A percentile compares a stretch with the other conserved stretches of the same genome.
These are phyloP conservation scores for Apostichopus parvimensis DNA, from an alignment of 35 echinoderm and acorn worm species.

Conservation along the genomic window DNA sequence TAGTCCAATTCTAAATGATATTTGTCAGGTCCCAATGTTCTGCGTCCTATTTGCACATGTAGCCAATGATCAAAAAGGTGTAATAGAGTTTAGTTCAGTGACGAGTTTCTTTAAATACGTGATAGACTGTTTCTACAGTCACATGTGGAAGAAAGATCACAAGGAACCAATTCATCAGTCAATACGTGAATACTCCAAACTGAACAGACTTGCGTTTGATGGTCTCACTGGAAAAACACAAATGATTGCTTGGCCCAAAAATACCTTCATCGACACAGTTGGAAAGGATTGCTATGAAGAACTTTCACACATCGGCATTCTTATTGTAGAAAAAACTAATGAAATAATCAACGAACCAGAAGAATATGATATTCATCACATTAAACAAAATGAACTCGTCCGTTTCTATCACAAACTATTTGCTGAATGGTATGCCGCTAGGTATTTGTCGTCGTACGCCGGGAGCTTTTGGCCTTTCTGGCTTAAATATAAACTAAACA, in stretches of 20 bases:
- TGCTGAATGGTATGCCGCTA: constrained; percentile 23
- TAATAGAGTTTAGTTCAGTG: background rate
- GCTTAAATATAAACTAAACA: background rate
- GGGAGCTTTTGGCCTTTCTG: background rate
- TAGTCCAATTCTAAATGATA: background rate
- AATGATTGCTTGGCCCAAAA: background rate
- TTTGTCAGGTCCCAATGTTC: background rate
- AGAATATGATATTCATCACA: too few species aligned
- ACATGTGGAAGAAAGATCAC: background rate
- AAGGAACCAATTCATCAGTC: too few species aligned
- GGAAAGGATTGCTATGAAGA: constrained; percentile 14
- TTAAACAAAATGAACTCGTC: background rate
- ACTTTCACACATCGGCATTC: background rate
- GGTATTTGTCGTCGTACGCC: background rate
- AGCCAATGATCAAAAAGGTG: background rate
- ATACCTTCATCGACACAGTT: background rate
- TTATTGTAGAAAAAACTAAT: background rate
- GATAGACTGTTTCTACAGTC: background rate
- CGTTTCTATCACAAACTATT: constrained; percentile 21
- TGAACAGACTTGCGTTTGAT: background rate
- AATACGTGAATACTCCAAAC: background rate
- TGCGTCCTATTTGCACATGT: background rate
- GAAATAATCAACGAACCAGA: background rate
- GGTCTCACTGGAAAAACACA: background rate
- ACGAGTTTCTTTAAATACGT: constrained; percentile 3